A percentile compares a stretch with the other conserved stretches of the same genome.
phyloP scores from a whole-genome alignment of 2,113 vertebrate species.

The Corythornis madagascariensis region DNA sequence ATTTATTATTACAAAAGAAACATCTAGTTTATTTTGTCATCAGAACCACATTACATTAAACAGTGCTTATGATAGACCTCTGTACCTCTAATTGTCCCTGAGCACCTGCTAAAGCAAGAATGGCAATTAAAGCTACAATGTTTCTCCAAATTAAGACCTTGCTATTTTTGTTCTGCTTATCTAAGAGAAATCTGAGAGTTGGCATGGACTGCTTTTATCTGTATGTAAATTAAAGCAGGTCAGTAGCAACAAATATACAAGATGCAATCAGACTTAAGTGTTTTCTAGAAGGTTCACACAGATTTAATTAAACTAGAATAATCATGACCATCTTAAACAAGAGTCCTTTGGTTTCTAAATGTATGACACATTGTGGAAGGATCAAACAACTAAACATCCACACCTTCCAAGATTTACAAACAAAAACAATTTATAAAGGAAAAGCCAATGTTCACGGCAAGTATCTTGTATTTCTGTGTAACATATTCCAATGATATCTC shows the following conservation, averaged over 20 bases:
- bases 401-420: neutral
- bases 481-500: neutral
- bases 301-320: neutral
- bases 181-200: neutral
- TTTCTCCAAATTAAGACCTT: neutral
- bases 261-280: neutral
- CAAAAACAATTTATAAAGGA: neutral
- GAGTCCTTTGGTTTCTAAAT: neutral
- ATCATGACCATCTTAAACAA: neutral
- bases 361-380: rapidly evolving
- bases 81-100: neutral
- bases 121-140: neutral
- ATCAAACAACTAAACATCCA: neutral
- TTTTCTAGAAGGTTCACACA: neutral
- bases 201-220: neutral
- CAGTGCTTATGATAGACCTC: neutral
- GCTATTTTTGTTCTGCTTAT: neutral
- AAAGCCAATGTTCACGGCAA: neutral
- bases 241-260: neutral
- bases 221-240: neutral
- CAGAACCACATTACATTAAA: neutral
- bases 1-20: neutral
- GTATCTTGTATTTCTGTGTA: neutral
- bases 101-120: neutral
- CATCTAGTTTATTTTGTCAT: neutral